Evolutionary conservation across 2,113 vertebrate genomes (phyloP), one percentile per base, ranked within the genome.

Genomic region (Manacus vitellinus): DNA sequence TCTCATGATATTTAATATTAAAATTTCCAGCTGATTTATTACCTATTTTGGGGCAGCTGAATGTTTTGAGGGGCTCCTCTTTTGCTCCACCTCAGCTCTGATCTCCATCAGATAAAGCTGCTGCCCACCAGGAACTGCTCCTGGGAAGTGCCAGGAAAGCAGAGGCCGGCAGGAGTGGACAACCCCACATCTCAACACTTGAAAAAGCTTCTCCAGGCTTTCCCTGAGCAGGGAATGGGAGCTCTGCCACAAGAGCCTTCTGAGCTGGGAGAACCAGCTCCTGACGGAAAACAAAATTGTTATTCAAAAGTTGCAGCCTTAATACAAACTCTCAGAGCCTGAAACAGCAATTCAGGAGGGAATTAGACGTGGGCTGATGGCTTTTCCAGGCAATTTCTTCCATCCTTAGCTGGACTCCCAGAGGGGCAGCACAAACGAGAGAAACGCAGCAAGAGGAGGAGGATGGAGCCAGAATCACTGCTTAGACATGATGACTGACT

Each of bases 361-460:
- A 95, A 94, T 95, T 47, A 91, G 47, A 89, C 37, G 91, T 92
- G 86, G 94, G 91, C 87, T 95, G 94, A 95, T 90, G 84, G 84
- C 66, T 91, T 95, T 95, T 94, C 91, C 93, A 94, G 77, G 86
- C 93, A 91, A 95, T 95, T 96, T 95, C 93, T 95, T 92, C 93
- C 77, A 71, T 88, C 76, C 89, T 95, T 85, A 89, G 74, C 70
- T 1, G 37, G 87, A 58, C 44, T 96, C 95, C 94, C 96, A 91
- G 54, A 82, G 93, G 91, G 66, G 33, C 2, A 62, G 46, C 77
- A 68, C 62, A 61, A 85, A 94, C 10, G 14, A 91, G 70, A 83
- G 88, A 85, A 92, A 88, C 0, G 0, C 72, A 88, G 91, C 65
- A 72, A 31, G 70, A 85, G 87, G 94, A 91, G 93, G 81, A 95